Evolutionary conservation across 2,797 vertebrate species (phyloP).

Genomic region (Vultur gryphus): DNA sequence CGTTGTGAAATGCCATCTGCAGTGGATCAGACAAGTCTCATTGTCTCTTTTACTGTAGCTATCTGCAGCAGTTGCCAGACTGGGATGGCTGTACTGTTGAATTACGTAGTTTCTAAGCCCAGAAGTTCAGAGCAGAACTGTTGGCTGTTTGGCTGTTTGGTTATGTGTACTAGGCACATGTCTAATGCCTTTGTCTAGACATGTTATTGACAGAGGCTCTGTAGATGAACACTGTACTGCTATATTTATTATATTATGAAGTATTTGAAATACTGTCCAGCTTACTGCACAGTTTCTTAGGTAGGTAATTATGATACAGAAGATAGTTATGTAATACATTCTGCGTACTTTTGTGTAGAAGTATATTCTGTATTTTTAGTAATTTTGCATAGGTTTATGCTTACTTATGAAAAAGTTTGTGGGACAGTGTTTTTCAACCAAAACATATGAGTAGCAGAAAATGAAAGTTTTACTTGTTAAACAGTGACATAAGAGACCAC

Average conservation of each 20-base stretch:
- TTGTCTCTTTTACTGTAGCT: slow-evolving; percentile 25
- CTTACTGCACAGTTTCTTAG: neutral
- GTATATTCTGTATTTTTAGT: neutral
- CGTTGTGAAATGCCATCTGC: slow-evolving; percentile 62
- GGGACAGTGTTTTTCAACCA: neutral
- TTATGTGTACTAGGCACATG: neutral
- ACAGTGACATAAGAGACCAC: neutral
- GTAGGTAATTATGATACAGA: neutral
- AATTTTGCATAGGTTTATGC: neutral
- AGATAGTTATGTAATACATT: neutral
- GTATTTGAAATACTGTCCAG: neutral
- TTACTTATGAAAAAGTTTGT: neutral
- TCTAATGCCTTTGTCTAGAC: neutral
- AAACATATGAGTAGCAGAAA: neutral
- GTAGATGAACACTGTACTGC: neutral
- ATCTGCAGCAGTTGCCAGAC: slow-evolving; percentile 44
- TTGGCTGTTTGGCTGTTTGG: neutral
- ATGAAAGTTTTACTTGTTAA: neutral
- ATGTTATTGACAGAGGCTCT: neutral
- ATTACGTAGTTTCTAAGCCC: neutral
- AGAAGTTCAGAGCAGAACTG: neutral
- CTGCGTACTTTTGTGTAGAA: neutral
- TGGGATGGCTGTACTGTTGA: slow-evolving; percentile 7
- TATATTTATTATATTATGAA: neutral
- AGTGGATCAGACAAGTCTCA: slow-evolving; percentile 25